A percentile compares a stretch with the other conserved stretches of the same genome.
These are phyloP conservation scores for Liasis olivaceus DNA, from an alignment of 2,797 vertebrate genomes.

Conservation along the genomic window DNA sequence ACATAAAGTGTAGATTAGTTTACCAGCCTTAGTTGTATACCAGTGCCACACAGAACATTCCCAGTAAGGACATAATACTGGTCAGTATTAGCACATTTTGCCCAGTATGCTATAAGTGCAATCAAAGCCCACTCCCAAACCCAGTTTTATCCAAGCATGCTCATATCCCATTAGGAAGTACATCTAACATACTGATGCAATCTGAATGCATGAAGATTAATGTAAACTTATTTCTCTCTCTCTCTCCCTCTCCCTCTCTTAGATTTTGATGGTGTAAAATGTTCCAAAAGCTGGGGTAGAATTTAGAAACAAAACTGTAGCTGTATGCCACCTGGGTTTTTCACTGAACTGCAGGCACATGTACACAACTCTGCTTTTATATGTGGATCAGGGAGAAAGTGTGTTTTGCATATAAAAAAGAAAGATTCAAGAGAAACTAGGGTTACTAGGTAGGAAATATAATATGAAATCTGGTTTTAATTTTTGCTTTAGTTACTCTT, in stretches of 20 bases:
- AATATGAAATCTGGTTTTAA: not conserved
- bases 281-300: not conserved
- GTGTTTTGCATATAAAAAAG: not conserved
- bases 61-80: too few relatives aligned
- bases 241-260: not conserved
- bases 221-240: not conserved
- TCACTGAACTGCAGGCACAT: not conserved
- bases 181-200: not conserved
- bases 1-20: too few relatives aligned
- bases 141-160: too few relatives aligned
- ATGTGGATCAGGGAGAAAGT: not conserved
- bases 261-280: not conserved
- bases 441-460: not conserved
- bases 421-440: not conserved
- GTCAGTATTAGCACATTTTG: too few relatives aligned
- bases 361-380: not conserved
- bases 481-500: not conserved
- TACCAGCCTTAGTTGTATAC: too few relatives aligned
- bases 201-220: not conserved
- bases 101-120: too few relatives aligned
- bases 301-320: not conserved
- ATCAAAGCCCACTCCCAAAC: too few relatives aligned
- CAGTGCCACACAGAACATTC: too few relatives aligned
- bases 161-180: not conserved
- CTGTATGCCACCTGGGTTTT: not conserved